phyloP scores from a whole-genome alignment of 2,797 vertebrate genomes.

The Smutsia gigantea region DNA sequence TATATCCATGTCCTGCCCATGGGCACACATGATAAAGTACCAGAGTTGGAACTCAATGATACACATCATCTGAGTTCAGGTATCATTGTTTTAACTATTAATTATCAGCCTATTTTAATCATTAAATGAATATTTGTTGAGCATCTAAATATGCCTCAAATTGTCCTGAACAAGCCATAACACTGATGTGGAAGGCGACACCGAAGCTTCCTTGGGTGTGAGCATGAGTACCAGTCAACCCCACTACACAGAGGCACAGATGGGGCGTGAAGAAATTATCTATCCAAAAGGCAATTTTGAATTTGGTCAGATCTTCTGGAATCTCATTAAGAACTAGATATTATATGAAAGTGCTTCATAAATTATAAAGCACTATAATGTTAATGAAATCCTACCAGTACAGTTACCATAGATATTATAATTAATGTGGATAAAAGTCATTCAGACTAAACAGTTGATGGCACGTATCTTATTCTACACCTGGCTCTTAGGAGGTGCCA shows the following conservation, averaged over 20 bases:
- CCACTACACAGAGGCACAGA: no score
- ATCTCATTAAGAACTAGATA: background rate
- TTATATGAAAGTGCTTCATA: background rate
- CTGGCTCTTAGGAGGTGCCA: background rate
- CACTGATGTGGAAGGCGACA: background rate
- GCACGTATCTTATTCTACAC: background rate
- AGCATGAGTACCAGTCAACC: background rate
- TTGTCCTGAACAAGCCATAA: background rate
- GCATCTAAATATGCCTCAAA: background rate
- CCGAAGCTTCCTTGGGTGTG: background rate
- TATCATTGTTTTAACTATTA: background rate
- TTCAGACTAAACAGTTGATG: background rate
- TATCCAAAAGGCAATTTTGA: background rate
- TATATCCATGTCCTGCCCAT: background rate
- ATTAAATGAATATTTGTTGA: background rate
- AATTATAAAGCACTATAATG: background rate
- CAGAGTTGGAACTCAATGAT: background rate
- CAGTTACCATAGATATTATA: background rate
- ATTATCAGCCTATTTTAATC: background rate
- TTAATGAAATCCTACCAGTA: background rate
- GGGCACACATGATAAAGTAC: fast-evolving
- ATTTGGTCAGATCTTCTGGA: background rate
- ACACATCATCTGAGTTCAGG: background rate
- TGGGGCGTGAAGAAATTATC: background rate
- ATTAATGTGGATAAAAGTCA: background rate